Percentiles rank a stretch among this genome's conserved stretches.
Evolutionary conservation across 2,113 vertebrate species (phyloP).

Genomic region (Ceyx margarethae): DNA sequence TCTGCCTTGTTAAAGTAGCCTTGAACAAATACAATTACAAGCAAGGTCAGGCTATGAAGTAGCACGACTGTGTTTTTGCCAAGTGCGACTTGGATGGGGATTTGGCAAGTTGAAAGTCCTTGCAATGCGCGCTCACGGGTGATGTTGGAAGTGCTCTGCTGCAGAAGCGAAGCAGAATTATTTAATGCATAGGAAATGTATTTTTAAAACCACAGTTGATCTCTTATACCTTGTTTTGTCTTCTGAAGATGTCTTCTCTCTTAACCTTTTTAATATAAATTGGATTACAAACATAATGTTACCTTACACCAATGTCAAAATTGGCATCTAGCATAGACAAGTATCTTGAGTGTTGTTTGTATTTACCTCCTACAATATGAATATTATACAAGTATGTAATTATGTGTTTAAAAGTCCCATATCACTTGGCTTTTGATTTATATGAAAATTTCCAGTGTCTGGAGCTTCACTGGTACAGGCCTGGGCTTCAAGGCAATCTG

Average conservation of each 20-base stretch:
- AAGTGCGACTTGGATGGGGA: not conserved
- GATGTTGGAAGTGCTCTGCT: not conserved
- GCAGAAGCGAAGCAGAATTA: not conserved
- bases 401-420: not conserved
- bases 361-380: not conserved
- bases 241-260: not conserved
- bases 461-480: not conserved
- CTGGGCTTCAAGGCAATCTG: not conserved
- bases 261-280: not conserved
- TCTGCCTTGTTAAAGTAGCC: not conserved
- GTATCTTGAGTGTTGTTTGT: not conserved
- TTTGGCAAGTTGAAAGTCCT: not conserved
- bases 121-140: not conserved
- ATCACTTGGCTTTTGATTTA: constrained; percentile 16
- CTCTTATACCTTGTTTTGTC: not conserved
- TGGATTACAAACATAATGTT: not conserved
- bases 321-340: not conserved
- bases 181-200: not conserved
- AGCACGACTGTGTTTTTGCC: not conserved
- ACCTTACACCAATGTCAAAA: not conserved
- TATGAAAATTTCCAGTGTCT: not conserved
- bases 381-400: not conserved
- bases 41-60: not conserved
- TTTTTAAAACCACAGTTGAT: not conserved
- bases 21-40: not conserved